These are phyloP conservation scores for Enteromius mattozi DNA, from an alignment of 2,797 vertebrate genomes.

Conservation along the genomic window DNA sequence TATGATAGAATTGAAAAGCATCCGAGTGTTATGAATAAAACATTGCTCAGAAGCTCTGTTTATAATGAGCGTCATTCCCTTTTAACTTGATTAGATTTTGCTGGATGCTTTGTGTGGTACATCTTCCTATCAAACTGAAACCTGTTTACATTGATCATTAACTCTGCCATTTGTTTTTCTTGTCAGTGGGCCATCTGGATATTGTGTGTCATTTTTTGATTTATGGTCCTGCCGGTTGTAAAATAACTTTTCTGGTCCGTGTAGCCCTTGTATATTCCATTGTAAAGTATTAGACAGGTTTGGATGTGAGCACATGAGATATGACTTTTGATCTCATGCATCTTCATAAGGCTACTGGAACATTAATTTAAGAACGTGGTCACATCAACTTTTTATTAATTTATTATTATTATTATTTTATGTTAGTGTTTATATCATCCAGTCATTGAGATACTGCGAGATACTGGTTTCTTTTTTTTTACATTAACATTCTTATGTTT, in stretches of 20 bases:
- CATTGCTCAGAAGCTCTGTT: constrained; percentile 19
- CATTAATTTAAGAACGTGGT: neutral
- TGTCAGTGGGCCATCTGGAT: constrained; percentile 35
- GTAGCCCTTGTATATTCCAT: neutral
- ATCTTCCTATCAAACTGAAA: constrained; percentile 41
- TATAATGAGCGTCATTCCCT: constrained; percentile 32
- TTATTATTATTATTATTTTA: too few species aligned
- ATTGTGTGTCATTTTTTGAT: constrained; percentile 40
- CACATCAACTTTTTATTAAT: neutral
- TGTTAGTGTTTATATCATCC: too few species aligned
- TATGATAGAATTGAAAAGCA: constrained; percentile 14
- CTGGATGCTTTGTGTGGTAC: neutral
- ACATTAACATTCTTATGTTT: too few species aligned
- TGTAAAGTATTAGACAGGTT: neutral
- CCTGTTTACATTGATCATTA: constrained; percentile 43
- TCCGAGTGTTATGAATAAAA: constrained; percentile 48
- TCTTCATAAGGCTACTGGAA: neutral
- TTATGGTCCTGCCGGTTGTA: constrained; percentile 9
- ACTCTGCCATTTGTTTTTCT: constrained; percentile 37
- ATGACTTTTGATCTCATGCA: neutral
- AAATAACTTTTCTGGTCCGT: neutral
- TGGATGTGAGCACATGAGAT: neutral
- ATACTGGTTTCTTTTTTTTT: too few species aligned
- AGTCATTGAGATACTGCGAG: neutral
- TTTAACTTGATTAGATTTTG: constrained; percentile 44